Evolutionary conservation across 37 sponge, comb jelly and placozoan species (phyloP).

Genomic region (Aplysina aerophoba): DNA sequence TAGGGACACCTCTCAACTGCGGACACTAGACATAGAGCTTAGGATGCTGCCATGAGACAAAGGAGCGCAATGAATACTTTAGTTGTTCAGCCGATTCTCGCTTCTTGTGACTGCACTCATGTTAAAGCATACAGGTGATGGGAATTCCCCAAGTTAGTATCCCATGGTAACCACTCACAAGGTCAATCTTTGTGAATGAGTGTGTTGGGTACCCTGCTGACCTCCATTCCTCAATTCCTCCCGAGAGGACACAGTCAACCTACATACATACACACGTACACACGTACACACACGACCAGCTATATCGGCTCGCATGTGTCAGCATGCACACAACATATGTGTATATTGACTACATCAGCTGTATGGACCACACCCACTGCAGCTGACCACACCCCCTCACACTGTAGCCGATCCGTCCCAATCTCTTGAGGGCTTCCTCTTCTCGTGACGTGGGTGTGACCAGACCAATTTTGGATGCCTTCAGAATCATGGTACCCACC

Average conservation of each 20-base stretch:
- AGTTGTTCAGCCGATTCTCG: not conserved
- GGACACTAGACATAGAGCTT: too few species aligned
- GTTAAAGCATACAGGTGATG: not conserved
- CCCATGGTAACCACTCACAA: conserved; percentile 40
- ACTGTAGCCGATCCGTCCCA: conserved; percentile 83
- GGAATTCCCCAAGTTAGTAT: not conserved
- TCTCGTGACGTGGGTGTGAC: conserved; percentile 56
- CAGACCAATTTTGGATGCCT: conserved; percentile 39
- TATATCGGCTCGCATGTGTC: not conserved
- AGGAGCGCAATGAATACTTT: conserved; percentile 11
- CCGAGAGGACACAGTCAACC: conserved; percentile 57
- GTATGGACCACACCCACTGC: too few species aligned
- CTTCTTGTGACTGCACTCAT: not conserved
- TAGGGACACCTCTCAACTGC: too few species aligned
- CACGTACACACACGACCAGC: too few species aligned
- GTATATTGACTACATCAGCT: too few species aligned
- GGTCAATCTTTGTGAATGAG: conserved; percentile 44
- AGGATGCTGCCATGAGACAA: conserved; percentile 6
- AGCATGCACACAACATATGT: too few species aligned
- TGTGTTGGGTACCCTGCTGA: conserved; percentile 41
- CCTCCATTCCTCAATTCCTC: conserved; percentile 59
- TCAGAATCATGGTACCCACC: conserved; percentile 74
- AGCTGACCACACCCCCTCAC: not conserved
- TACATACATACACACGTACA: not conserved
- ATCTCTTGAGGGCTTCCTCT: conserved; percentile 78